Base-by-base conservation (phyloP, 2,888 invertebrate species). In the Hyposoter dolosus region DNA sequence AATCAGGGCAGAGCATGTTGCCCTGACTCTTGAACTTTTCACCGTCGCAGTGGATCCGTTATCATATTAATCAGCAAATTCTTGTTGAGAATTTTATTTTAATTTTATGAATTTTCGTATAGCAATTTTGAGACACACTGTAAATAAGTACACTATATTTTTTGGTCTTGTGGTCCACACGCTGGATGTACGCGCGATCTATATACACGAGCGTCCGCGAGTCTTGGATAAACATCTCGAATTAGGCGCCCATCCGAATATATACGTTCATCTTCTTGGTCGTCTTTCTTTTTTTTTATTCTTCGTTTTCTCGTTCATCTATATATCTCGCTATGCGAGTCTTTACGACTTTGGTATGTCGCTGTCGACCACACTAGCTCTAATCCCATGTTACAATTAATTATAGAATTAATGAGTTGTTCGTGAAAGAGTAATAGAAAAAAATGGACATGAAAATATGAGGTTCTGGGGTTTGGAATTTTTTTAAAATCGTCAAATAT, bases 211-310 rank as follows among this genome's bases (percentile, higher is more conserved):
- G 56, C 71, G 63, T 17, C 40, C 83, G 69, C 82, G 74, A 84
- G 82, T 83, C 93, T 93, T 93, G 93, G 93, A 90, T 93, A 93
- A 94, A 93, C 93, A 94, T 92, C 93, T 93, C 91, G 92, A 93
- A 93, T 93, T 93, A 93, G 93, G 93, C 92, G 88, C 87, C 83
- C 83, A 78, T 53, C 83, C 81, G 78, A 86, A 86, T 69, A 81
- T 76, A 80, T 80, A 66, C 69, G 65, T 69, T 69, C 47, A 79
- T 68, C 69, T 66, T 66, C 66, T 28, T 77, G 32, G 76, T 40
- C 74, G 69, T 53, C 17, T 76, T 10, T 1, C 5, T 63, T n/a
- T 50, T 80, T 71, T 82, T 68, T 82, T 80, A n/a, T 50, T 56
- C 72, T 66, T 76, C 71, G 19, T 35, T 78, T 76, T 76, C 72